These are phyloP conservation scores for Anoplopoma fimbria DNA, from an alignment of 2,113 vertebrate species.

Conservation along the genomic window DNA sequence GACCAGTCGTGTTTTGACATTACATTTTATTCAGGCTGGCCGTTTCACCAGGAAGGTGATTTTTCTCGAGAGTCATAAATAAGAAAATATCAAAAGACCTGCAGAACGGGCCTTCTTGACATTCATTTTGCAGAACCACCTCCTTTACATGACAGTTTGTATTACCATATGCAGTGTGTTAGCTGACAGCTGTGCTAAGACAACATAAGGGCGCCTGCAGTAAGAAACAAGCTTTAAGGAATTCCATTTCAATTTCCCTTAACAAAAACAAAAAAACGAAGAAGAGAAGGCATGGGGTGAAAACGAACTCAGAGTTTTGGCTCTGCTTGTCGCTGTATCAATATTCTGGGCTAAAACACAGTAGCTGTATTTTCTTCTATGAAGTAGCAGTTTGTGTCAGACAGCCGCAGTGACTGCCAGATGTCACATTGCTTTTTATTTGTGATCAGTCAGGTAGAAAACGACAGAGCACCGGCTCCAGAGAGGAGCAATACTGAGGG, in stretches of 20 bases:
- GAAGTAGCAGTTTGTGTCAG: conserved; percentile 49
- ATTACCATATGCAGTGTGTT: conserved; percentile 62
- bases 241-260: conserved; percentile 22
- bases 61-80: conserved; percentile 21
- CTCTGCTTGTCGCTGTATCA: conserved; percentile 12
- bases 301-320: not conserved
- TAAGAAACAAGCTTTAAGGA: conserved; percentile 45
- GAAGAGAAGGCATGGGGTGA: not conserved
- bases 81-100: conserved; percentile 15
- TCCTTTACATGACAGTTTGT: conserved; percentile 49
- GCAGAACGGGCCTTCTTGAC: conserved; percentile 1
- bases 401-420: conserved; percentile 62
- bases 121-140: conserved; percentile 40
- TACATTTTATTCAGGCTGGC: conserved; percentile 42
- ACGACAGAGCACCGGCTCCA: conserved; percentile 62
- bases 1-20: conserved; percentile 53
- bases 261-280: not conserved
- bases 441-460: conserved; percentile 79
- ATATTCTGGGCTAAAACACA: conserved; percentile 20
- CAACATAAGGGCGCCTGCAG: conserved; percentile 40
- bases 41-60: not conserved
- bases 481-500: conserved; percentile 59
- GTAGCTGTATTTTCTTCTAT: not conserved
- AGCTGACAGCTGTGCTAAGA: conserved; percentile 49
- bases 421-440: conserved; percentile 75